phyloP scores from a whole-genome alignment of 2,888 invertebrate genomes.

The Agrypnus murinus region DNA sequence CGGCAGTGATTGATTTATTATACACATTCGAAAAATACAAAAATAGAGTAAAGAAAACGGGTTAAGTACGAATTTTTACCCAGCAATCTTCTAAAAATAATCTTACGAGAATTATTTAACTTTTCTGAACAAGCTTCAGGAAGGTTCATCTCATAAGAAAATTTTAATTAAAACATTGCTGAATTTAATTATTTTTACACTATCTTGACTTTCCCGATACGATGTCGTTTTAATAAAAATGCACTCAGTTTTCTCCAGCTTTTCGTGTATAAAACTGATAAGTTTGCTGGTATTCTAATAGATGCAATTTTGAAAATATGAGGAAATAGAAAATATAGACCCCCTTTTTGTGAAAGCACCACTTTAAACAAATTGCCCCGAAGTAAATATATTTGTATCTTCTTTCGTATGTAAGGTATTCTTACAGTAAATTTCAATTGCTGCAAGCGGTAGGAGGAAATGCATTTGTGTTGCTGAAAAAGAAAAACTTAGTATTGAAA shows the following conservation, averaged over 20 bases:
- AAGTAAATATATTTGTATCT: constrained; percentile 24
- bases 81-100: too few relatives aligned
- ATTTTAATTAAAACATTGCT: too few relatives aligned
- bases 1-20: constrained; percentile 29
- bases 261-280: too few relatives aligned
- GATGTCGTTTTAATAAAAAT: background rate
- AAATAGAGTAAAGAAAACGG: too few relatives aligned
- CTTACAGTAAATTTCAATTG: constrained; percentile 39
- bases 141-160: too few relatives aligned
- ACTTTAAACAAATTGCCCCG: constrained; percentile 27
- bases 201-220: too few relatives aligned
- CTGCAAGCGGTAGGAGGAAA: constrained; percentile 32
- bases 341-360: constrained; percentile 3
- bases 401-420: constrained; percentile 18
- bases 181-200: too few relatives aligned
- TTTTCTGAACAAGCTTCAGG: too few relatives aligned
- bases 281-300: background rate
- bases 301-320: background rate
- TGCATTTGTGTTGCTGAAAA: constrained; percentile 31
- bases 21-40: background rate
- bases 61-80: too few relatives aligned
- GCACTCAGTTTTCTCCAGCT: background rate
- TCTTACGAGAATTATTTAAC: too few relatives aligned
- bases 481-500: constrained; percentile 30
- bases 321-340: background rate